phyloP scores from a whole-genome alignment of 2,888 invertebrate genomes.

The Physocephala rufipes region DNA sequence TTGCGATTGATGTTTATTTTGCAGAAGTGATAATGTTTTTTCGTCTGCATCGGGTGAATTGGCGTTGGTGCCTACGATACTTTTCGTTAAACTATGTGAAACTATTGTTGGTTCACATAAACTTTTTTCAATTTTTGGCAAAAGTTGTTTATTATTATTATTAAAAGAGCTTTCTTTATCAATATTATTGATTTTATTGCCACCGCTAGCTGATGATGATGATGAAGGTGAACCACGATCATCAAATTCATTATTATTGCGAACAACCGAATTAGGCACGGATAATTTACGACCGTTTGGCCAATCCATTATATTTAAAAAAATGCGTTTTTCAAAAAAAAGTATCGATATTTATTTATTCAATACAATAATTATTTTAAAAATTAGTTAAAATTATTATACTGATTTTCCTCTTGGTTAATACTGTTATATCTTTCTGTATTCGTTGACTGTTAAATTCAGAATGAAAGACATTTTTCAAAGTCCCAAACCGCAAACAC shows the following conservation, averaged over 20 bases:
- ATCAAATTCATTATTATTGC: constrained; percentile 30
- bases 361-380: not conserved
- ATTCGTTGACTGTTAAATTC: not conserved
- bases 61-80: constrained; percentile 42
- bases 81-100: constrained; percentile 12
- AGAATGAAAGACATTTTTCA: constrained; percentile 30
- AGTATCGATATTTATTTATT: constrained; percentile 9
- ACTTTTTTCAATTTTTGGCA: not conserved
- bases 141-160: not conserved
- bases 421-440: not conserved
- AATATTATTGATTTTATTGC: not conserved
- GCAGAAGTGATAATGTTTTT: constrained; percentile 33
- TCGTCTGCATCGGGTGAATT: constrained; percentile 34
- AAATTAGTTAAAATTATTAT: constrained; percentile 1
- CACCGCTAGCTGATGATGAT: constrained; percentile 22
- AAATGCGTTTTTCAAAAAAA: not conserved
- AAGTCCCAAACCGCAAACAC: constrained; percentile 1
- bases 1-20: constrained; percentile 47
- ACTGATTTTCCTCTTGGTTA: not conserved
- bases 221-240: constrained; percentile 33
- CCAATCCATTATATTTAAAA: constrained; percentile 24
- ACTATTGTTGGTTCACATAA: not conserved
- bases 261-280: not conserved
- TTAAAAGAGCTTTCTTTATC: constrained; percentile 1
- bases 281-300: not conserved